A percentile compares a stretch with the other conserved stretches of the same genome.
phyloP scores from a whole-genome alignment of 2,797 vertebrate genomes.

The Sebastes trivittatus region DNA sequence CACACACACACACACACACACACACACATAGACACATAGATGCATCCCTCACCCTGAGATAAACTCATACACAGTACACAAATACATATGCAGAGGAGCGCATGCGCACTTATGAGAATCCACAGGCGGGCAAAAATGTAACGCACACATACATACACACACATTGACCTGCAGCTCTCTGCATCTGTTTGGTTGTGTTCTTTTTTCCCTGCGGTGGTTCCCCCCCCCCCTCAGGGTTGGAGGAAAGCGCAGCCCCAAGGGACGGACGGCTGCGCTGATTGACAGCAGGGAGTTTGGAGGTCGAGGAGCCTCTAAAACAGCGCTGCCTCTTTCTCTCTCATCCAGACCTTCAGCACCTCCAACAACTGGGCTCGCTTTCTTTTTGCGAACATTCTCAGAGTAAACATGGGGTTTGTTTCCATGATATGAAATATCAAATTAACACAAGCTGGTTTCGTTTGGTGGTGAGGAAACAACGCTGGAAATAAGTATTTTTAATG shows the following conservation, averaged over 20 bases:
- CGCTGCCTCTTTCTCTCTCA: slow-evolving; percentile 63
- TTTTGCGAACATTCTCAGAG: slow-evolving; percentile 36
- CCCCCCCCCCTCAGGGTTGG: slow-evolving; percentile 42
- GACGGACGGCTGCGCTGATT: slow-evolving; percentile 79
- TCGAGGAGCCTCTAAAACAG: slow-evolving; percentile 81
- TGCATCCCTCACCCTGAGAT: slow-evolving; percentile 31
- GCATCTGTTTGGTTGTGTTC: slow-evolving; percentile 76
- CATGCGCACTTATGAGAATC: slow-evolving; percentile 55
- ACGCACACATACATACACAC: slow-evolving; percentile 38
- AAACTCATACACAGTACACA: slow-evolving; percentile 50
- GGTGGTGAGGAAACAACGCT: slow-evolving; percentile 44
- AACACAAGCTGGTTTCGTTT: slow-evolving; percentile 42
- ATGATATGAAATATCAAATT: slow-evolving; percentile 45
- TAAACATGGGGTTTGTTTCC: slow-evolving; percentile 30
- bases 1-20: slow-evolving; percentile 9
- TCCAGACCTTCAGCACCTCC: slow-evolving; percentile 55
- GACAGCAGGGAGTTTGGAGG: slow-evolving; percentile 85
- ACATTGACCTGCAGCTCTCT: slow-evolving; percentile 71
- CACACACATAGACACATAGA: slow-evolving; percentile 23
- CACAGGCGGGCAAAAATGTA: slow-evolving; percentile 56
- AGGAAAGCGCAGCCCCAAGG: slow-evolving; percentile 77
- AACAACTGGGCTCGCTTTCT: slow-evolving; percentile 58
- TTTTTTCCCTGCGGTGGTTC: slow-evolving; percentile 52
- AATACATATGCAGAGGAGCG: slow-evolving; percentile 49
- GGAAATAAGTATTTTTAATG: slow-evolving; percentile 38